Base-by-base conservation (phyloP, 2,888 invertebrate species). In the Troides aeacus region DNA sequence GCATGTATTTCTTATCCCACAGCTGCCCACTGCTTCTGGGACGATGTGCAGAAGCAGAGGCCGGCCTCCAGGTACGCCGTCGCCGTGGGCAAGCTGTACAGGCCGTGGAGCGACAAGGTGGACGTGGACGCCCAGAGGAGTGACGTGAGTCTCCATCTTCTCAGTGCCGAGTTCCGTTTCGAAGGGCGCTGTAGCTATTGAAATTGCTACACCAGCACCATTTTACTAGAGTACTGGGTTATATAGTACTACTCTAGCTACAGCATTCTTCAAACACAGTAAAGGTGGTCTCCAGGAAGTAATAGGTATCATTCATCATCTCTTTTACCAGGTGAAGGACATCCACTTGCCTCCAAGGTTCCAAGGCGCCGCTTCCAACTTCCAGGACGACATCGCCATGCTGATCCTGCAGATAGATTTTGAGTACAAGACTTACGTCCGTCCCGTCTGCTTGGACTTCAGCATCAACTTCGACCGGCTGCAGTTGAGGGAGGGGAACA, bases 341-440 rank as follows among this genome's bases (percentile, higher is more conserved):
- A 86, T 94, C 6, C 78, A 84, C 17, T 74, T 92, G 1, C 92
- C 93, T 12, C 74, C 79, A 0, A 79, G 88, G 0, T 94, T 93
- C 80, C 90, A 86, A 72, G 94, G 94, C 57, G 77, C 85, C 65
- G 71, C 75, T 0, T 89, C 92, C 0, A 94, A 94, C 77, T 94
- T 91, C 73, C 94, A 93, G 57, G 93, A 93, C 0, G 94, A 95
- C 76, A 85, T 94, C 21, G 94, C 94, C 0, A 71, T 94, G 0
- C 70, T 94, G 4, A 76, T 92, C 1, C 79, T 94, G 15, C 77
- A 82, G 1, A 80, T 77, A 0, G 75, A 88, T 0, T 89, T 93
- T 8, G 74, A 77, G 1, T 89, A 93, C 67, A 82, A 85, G 53
- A 78, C 81, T 0, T 83, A 81, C 72, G 88, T 94, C 1, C 80